A percentile compares a stretch with the other conserved stretches of the same genome.
These are phyloP conservation scores for Ophraella communa DNA, from an alignment of 2,888 invertebrate species.

Conservation along the genomic window DNA sequence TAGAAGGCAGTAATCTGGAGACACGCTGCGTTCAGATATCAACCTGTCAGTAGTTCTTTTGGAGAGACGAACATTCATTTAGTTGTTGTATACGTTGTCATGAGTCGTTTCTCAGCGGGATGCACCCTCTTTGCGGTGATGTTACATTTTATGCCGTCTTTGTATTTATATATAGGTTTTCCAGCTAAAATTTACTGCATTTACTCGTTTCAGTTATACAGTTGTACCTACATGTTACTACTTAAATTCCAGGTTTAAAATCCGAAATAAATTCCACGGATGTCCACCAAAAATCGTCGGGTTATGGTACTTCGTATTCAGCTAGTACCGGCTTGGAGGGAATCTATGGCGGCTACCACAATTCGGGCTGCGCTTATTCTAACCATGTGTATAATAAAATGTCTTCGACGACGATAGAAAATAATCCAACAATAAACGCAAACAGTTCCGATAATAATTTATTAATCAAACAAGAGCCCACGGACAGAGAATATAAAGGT, in stretches of 20 bases:
- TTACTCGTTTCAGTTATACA: too few relatives aligned
- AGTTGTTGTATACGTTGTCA: constrained; percentile 50
- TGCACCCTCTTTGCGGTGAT: constrained; percentile 44
- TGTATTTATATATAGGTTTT: neutral
- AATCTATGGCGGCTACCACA: constrained; percentile 53
- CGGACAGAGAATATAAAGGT: constrained; percentile 54
- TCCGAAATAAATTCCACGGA: constrained; percentile 50
- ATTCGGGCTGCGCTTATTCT: constrained; percentile 54
- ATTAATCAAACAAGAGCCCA: constrained; percentile 56
- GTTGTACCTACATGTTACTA: too few relatives aligned
- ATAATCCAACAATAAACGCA: neutral
- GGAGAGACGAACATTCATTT: constrained; percentile 51
- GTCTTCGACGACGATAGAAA: constrained; percentile 19
- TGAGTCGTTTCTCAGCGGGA: constrained; percentile 47
- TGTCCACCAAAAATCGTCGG: constrained; percentile 34
- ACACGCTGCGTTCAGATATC: constrained; percentile 53
- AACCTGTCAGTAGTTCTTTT: constrained; percentile 52
- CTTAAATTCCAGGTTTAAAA: constrained; percentile 50
- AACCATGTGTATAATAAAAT: constrained; percentile 51
- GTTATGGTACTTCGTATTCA: constrained; percentile 34
- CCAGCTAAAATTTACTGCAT: neutral
- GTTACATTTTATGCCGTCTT: constrained; percentile 35
- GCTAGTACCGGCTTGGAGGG: constrained; percentile 52
- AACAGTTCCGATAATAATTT: constrained; percentile 31
- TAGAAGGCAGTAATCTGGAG: constrained; percentile 46